Evolutionary conservation across 2,888 invertebrate species (phyloP), one percentile per base, ranked within the genome.

Genomic region (Ectobius pallidus): DNA sequence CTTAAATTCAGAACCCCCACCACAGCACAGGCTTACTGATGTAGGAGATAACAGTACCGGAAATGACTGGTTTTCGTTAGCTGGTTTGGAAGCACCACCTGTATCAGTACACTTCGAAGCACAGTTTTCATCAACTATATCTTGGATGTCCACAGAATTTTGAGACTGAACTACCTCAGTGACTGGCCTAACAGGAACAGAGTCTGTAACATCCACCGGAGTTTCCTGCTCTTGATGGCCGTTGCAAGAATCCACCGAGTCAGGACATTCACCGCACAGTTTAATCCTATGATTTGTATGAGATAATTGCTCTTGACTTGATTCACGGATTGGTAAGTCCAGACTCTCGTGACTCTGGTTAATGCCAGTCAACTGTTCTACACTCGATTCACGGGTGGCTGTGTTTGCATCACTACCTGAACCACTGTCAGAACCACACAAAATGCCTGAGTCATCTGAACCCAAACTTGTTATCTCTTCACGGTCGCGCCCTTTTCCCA

Each of bases 401-500:
- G 80, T 81, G 9, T 81, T 80, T 1, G 81, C 81, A 77, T 83
- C 83, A 75, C 84, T 84, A 34, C 86, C 85, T 75, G 84, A 83
- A 18, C 72, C 73, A 67, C 71, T 74, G 75, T 87, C 87, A 32
- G 86, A 88, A 75, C 90, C 87, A 80, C 89, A 89, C 71, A 89
- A 83, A 78, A 93, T 92, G 76, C 93, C 91, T 52, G 92, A 92
- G 83, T 94, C 94, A 82, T 93, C 93, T 44, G 93, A 93, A 52
- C 92, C 92, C 18, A 89, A 82, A 78, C 88, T 88, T 61, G 87
- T 86, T 69, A 87, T 83, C 78, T 88, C 88, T 82, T 85, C 89
- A 78, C 83, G 86, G 84, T 85, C 83, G 73, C 82, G 74, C 27
- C 69, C 72, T 32, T 73, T 62, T 11, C 69, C 20, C 84, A 71